Evolutionary conservation across 2,113 vertebrate genomes (phyloP).

Genomic region (Hemiscyllium ocellatum): DNA sequence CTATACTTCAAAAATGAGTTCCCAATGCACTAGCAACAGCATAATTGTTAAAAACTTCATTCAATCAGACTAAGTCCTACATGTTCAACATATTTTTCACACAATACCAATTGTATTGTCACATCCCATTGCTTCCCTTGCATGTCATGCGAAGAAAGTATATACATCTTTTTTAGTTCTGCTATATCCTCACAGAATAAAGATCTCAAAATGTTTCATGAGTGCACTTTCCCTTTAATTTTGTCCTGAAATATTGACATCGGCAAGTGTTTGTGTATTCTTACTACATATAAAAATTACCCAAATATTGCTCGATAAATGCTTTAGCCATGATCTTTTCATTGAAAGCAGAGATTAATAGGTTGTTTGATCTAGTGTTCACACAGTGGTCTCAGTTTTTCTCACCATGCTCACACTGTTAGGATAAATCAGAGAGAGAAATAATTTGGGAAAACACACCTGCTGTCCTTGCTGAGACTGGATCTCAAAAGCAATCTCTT

Average conservation of each 20-base stretch:
- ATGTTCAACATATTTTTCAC: not conserved
- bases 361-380: not conserved
- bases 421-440: conserved; percentile 5
- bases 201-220: not conserved
- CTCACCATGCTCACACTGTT: not conserved
- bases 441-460: conserved; percentile 14
- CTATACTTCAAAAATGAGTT: not conserved
- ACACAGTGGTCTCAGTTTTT: not conserved
- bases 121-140: not conserved
- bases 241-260: not conserved
- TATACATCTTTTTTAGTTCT: not conserved
- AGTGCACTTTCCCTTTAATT: not conserved
- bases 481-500: not conserved
- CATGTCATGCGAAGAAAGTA: not conserved
- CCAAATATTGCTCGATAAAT: not conserved
- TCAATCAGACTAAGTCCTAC: not conserved
- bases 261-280: not conserved
- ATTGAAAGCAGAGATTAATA: not conserved
- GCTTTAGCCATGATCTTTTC: not conserved
- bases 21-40: not conserved
- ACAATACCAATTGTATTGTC: not conserved
- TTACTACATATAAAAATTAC: too few relatives aligned
- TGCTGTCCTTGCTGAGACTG: not conserved
- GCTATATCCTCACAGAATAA: not conserved
- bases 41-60: not conserved